These are phyloP conservation scores for Poecile atricapillus DNA, from an alignment of 2,113 vertebrate genomes.

Conservation along the genomic window DNA sequence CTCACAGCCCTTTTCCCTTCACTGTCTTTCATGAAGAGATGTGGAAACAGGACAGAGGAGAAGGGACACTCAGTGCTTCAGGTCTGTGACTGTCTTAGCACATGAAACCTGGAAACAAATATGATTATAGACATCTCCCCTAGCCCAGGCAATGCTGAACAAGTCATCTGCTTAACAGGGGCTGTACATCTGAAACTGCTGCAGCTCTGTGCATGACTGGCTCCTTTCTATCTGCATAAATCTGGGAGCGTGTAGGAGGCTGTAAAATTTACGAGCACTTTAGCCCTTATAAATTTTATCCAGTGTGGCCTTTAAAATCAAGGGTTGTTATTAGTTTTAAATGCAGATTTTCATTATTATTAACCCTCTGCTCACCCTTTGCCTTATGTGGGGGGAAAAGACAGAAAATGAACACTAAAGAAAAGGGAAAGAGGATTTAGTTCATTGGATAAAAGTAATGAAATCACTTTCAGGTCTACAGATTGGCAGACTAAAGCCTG, in stretches of 20 bases:
- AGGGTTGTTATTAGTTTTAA: slow-evolving; percentile 40
- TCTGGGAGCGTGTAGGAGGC: slow-evolving; percentile 31
- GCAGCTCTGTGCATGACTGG: not conserved
- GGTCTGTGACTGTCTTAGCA: not conserved
- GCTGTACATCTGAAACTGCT: not conserved
- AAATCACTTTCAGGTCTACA: not conserved
- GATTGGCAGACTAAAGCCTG: not conserved
- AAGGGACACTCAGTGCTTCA: not conserved
- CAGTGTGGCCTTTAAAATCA: slow-evolving; percentile 57
- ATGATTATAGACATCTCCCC: not conserved
- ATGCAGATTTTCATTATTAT: slow-evolving; percentile 18
- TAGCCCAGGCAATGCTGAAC: slow-evolving; percentile 9
- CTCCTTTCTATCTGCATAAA: slow-evolving; percentile 49
- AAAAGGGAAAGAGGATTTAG: not conserved
- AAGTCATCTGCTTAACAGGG: not conserved
- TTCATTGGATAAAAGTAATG: not conserved
- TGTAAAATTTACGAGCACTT: slow-evolving; percentile 62
- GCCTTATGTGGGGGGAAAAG: rapidly evolving
- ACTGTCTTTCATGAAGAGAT: not conserved
- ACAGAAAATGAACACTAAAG: not conserved
- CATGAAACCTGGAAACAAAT: slow-evolving; percentile 6
- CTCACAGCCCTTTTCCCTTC: not conserved
- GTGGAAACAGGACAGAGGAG: not conserved
- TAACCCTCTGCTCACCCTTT: not conserved
- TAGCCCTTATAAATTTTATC: slow-evolving; percentile 58